phyloP scores from a whole-genome alignment of 2,888 invertebrate species.

The Macropis europaea region DNA sequence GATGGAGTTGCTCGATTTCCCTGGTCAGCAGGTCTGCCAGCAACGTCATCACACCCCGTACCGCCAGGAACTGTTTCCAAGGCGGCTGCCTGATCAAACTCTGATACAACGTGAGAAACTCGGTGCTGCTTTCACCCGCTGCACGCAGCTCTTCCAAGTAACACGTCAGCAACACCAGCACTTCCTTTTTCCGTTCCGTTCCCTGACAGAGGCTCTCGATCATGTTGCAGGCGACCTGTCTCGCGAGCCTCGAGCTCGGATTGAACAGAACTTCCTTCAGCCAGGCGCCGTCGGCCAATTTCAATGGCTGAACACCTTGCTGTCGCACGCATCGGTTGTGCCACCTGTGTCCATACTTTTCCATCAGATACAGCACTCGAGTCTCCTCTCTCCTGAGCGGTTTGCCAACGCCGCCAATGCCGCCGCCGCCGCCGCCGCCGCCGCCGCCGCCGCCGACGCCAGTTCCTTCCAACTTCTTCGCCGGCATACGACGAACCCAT shows the following conservation, averaged over 20 bases:
- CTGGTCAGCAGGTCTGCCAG: slow-evolving; percentile 92
- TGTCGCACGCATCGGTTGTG: slow-evolving; percentile 77
- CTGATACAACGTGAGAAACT: slow-evolving; percentile 93
- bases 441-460: slow-evolving; percentile 68
- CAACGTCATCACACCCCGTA: slow-evolving; percentile 91
- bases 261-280: slow-evolving; percentile 95
- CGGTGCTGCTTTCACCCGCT: slow-evolving; percentile 95
- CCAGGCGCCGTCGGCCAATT: slow-evolving; percentile 89
- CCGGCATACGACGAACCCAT: slow-evolving; percentile 86
- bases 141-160: slow-evolving; percentile 92
- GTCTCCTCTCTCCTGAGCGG: slow-evolving; percentile 73
- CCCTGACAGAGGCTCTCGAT: slow-evolving; percentile 90
- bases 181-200: slow-evolving; percentile 85
- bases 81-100: slow-evolving; percentile 91
- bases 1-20: slow-evolving; percentile 94
- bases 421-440: slow-evolving; percentile 69
- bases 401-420: slow-evolving; percentile 68
- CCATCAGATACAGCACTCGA: slow-evolving; percentile 83
- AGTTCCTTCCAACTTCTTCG: slow-evolving; percentile 69
- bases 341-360: slow-evolving; percentile 90
- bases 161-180: slow-evolving; percentile 92
- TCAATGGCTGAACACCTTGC: slow-evolving; percentile 83
- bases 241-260: slow-evolving; percentile 92
- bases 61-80: slow-evolving; percentile 96
- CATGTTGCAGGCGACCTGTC: slow-evolving; percentile 94